A percentile compares a stretch with the other conserved stretches of the same genome.
These are phyloP conservation scores for Synergus itoensis DNA, from an alignment of 2,888 invertebrate species.

Conservation along the genomic window DNA sequence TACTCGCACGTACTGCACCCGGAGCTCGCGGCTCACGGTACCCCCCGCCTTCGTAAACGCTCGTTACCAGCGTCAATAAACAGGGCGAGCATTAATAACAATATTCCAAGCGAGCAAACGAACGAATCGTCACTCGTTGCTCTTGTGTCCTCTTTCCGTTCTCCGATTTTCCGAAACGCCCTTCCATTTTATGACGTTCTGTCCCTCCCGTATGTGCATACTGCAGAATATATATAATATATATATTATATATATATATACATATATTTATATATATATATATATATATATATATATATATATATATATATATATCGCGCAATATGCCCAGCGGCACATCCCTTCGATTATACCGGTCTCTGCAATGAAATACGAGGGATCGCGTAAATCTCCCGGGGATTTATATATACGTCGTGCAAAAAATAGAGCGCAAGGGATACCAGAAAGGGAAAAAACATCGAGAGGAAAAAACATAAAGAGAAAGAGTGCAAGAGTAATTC, in stretches of 20 bases:
- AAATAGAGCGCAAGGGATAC: slow-evolving; percentile 30
- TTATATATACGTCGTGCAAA: slow-evolving; percentile 51
- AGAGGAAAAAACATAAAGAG: slow-evolving; percentile 44
- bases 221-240: too few species aligned
- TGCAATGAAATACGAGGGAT: slow-evolving; percentile 54
- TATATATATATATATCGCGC: neutral
- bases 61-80: slow-evolving; percentile 56
- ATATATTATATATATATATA: too few species aligned
- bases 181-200: slow-evolving; percentile 14
- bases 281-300: too few species aligned
- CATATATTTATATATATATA: too few species aligned
- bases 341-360: slow-evolving; percentile 40
- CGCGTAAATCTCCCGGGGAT: slow-evolving; percentile 61
- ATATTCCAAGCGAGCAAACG: slow-evolving; percentile 36
- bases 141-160: neutral
- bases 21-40: slow-evolving; percentile 43
- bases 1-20: slow-evolving; percentile 35
- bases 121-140: slow-evolving; percentile 35
- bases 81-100: slow-evolving; percentile 50
- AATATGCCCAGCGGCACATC: slow-evolving; percentile 34
- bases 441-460: slow-evolving; percentile 25
- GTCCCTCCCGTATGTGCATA: neutral
- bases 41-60: slow-evolving; percentile 47
- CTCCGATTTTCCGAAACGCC: neutral
- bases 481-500: slow-evolving; percentile 45